phyloP scores from a whole-genome alignment of 1,140 invertebrate genomes.

The Polypedilum vanderplanki region DNA sequence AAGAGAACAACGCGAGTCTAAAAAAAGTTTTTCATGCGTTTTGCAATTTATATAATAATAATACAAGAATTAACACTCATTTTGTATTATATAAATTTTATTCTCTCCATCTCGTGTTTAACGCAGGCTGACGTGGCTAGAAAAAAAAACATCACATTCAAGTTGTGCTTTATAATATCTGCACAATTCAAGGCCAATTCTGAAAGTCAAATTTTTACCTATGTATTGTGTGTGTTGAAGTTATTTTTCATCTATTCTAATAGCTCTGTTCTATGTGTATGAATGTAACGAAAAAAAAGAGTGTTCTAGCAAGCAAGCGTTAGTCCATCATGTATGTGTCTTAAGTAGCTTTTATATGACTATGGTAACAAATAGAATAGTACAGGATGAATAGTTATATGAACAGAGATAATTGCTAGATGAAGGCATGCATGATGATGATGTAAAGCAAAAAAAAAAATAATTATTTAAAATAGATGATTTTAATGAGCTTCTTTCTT shows the following conservation, averaged over 20 bases:
- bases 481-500: too few species aligned
- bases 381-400: background rate
- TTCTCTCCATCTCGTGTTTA: background rate
- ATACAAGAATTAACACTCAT: constrained; percentile 2
- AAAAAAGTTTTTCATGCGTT: constrained; percentile 18
- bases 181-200: constrained; percentile 16
- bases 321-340: background rate
- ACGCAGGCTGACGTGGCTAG: constrained; percentile 15
- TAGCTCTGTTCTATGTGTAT: background rate
- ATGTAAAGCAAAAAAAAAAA: too few species aligned
- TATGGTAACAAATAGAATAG: background rate
- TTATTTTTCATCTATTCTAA: background rate
- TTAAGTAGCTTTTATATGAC: background rate
- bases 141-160: background rate
- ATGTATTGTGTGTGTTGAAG: background rate
- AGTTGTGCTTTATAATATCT: constrained; percentile 4
- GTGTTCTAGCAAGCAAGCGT: background rate
- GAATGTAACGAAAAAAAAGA: background rate
- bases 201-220: background rate
- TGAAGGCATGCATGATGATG: too few species aligned
- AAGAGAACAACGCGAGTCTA: background rate
- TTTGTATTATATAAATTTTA: background rate
- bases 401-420: background rate
- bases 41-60: background rate
- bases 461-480: too few species aligned